Conservation (phyloP, 2,113 vertebrate species). For the Aspidoscelis tigris region DNA sequence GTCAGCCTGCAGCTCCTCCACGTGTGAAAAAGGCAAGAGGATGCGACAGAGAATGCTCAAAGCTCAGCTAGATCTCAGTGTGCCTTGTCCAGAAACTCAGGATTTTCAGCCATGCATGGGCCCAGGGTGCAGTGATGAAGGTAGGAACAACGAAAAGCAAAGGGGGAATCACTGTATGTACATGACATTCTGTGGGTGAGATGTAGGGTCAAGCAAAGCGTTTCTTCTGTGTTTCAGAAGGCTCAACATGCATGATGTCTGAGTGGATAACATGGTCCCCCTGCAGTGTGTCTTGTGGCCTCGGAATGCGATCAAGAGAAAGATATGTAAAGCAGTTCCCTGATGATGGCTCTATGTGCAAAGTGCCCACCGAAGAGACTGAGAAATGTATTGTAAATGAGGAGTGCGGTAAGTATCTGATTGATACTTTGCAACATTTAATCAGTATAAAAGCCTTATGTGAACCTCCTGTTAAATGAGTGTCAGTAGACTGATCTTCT, state of each 20-base stretch:
- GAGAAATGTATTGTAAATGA: conserved; percentile 94
- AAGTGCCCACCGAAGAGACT: conserved; percentile 90
- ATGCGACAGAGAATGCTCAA: conserved; percentile 99
- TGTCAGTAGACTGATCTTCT: background rate
- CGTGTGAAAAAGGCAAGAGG: conserved; percentile 96
- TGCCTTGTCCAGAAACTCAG: conserved; percentile 96
- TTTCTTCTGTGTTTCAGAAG: conserved; percentile 78
- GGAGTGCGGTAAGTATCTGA: conserved; percentile 89
- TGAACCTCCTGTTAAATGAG: background rate
- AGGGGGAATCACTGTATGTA: background rate
- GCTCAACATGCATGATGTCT: conserved; percentile 97
- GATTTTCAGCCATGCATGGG: conserved; percentile 99
- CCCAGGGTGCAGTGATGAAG: conserved; percentile 95
- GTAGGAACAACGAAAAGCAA: conserved; percentile 70
- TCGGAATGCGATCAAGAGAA: conserved; percentile 89
- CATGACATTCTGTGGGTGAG: background rate
- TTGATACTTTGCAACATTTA: background rate
- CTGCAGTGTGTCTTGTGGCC: conserved; percentile 90
- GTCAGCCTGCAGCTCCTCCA: conserved; percentile 98
- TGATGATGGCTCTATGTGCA: conserved; percentile 93
- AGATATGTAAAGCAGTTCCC: conserved; percentile 97
- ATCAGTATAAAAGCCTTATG: background rate
- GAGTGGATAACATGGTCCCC: conserved; percentile 99
- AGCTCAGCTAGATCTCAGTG: conserved; percentile 95
- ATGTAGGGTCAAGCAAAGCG: background rate